Evolutionary conservation across 2,888 invertebrate species (phyloP).

Genomic region (Philaethria dido): DNA sequence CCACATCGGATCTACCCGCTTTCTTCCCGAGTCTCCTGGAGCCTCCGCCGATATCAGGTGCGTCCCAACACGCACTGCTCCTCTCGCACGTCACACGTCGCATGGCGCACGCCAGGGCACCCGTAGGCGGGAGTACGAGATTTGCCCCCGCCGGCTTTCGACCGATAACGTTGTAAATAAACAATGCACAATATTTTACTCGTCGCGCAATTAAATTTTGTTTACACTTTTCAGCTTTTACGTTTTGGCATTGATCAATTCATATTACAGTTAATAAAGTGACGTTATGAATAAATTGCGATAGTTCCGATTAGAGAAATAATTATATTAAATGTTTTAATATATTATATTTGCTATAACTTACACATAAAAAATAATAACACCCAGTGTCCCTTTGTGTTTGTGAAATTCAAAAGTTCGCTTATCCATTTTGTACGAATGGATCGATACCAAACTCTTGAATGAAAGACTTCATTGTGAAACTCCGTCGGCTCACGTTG

Average conservation of each 20-base stretch:
- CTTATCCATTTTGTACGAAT: constrained; percentile 60
- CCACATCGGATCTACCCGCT: constrained; percentile 95
- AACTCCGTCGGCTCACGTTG: constrained; percentile 42
- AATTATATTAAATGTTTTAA: neutral
- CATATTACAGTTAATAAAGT: neutral
- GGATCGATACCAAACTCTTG: constrained; percentile 70
- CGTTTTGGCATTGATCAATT: constrained; percentile 2
- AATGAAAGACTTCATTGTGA: constrained; percentile 65
- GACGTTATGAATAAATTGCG: neutral
- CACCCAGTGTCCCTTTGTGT: constrained; percentile 50
- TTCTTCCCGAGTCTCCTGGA: constrained; percentile 96
- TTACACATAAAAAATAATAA: constrained; percentile 25
- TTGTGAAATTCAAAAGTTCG: constrained; percentile 79
- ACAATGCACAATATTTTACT: constrained; percentile 51
- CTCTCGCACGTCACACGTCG: constrained; percentile 42
- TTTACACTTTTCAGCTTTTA: constrained; percentile 39
- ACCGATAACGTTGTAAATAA: constrained; percentile 78
- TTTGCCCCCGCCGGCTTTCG: constrained; percentile 57
- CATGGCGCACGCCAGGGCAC: constrained; percentile 47
- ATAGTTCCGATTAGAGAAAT: neutral
- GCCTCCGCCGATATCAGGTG: constrained; percentile 97
- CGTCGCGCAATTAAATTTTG: constrained; percentile 14
- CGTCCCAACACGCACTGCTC: constrained; percentile 61
- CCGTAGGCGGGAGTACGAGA: constrained; percentile 65
- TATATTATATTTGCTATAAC: neutral